These are phyloP conservation scores for Parazoanthus atlanticus DNA, from an alignment of 92 coral and sea anemone species.

Conservation along the genomic window DNA sequence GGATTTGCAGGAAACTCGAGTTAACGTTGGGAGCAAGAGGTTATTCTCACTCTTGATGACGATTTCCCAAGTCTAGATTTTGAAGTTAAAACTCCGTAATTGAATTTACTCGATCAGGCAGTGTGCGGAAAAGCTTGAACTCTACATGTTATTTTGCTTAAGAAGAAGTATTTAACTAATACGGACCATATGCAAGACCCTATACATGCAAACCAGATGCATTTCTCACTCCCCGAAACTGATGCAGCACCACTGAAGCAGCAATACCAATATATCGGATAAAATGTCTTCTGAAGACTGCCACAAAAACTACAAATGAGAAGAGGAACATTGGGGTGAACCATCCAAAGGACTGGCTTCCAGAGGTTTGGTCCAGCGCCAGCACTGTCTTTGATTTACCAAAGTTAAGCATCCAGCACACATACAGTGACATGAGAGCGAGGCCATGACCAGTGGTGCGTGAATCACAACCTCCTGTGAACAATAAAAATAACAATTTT, in stretches of 20 bases:
- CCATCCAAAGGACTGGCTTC: slow-evolving; percentile 12
- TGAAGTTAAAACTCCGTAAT: too few relatives aligned
- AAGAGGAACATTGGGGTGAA: neutral
- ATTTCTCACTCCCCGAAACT: neutral
- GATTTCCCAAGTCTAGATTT: too few relatives aligned
- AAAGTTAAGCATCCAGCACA: slow-evolving; percentile 14
- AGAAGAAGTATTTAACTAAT: neutral
- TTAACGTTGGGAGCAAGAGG: too few relatives aligned
- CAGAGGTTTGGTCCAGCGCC: neutral
- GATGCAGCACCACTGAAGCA: neutral
- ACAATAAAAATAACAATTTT: too few relatives aligned
- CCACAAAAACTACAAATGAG: neutral
- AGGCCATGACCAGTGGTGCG: slow-evolving; percentile 30
- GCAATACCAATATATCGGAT: slow-evolving; percentile 1
- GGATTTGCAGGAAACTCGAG: too few relatives aligned
- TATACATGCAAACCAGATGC: neutral
- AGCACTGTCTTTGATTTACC: neutral
- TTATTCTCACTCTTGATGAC: too few relatives aligned
- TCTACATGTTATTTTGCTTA: too few relatives aligned
- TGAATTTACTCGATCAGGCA: too few relatives aligned
- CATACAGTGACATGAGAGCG: slow-evolving; percentile 18
- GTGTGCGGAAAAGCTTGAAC: too few relatives aligned
- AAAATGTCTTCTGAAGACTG: slow-evolving; percentile 20
- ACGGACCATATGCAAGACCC: neutral
- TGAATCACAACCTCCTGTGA: slow-evolving; percentile 14